A percentile compares a stretch with the other conserved stretches of the same genome.
These are phyloP conservation scores for Tetramorium parvispinum DNA, from an alignment of 1,140 invertebrate genomes.

Conservation along the genomic window DNA sequence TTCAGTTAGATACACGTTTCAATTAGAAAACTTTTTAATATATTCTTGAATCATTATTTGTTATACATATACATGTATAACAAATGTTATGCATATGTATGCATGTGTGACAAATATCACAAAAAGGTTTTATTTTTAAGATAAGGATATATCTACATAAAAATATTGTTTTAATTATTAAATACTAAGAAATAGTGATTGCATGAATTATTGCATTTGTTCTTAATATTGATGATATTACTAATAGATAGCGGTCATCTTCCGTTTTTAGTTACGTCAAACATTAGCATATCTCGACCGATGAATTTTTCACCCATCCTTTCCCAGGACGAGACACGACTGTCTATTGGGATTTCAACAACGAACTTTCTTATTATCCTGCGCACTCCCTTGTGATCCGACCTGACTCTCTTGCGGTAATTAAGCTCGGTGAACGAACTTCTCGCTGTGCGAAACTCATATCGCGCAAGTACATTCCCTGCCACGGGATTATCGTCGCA, in stretches of 20 bases:
- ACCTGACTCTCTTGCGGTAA: conserved; percentile 34
- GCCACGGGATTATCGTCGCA: conserved; percentile 22
- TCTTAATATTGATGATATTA: conserved; percentile 36
- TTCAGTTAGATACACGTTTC: background rate
- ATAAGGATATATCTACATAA: background rate
- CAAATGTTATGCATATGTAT: background rate
- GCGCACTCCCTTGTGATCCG: conserved; percentile 31
- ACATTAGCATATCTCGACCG: conserved; percentile 65
- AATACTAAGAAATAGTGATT: background rate
- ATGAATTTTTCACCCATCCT: conserved; percentile 53
- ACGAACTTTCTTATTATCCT: conserved; percentile 52
- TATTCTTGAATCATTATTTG: background rate
- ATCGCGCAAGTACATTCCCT: conserved; percentile 19
- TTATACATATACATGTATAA: background rate
- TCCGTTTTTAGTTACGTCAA: conserved; percentile 47
- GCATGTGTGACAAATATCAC: too few species aligned
- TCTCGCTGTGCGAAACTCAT: conserved; percentile 4
- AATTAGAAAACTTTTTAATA: conserved; percentile 5
- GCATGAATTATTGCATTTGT: conserved; percentile 27
- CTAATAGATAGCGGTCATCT: conserved; percentile 23
- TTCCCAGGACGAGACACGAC: conserved; percentile 14
- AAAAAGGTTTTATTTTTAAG: too few species aligned
- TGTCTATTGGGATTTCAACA: conserved; percentile 28
- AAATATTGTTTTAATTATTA: background rate
- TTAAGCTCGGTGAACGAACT: conserved; percentile 43